Conservation (phyloP, 2,797 vertebrate species). For the Fundulus diaphanus region DNA sequence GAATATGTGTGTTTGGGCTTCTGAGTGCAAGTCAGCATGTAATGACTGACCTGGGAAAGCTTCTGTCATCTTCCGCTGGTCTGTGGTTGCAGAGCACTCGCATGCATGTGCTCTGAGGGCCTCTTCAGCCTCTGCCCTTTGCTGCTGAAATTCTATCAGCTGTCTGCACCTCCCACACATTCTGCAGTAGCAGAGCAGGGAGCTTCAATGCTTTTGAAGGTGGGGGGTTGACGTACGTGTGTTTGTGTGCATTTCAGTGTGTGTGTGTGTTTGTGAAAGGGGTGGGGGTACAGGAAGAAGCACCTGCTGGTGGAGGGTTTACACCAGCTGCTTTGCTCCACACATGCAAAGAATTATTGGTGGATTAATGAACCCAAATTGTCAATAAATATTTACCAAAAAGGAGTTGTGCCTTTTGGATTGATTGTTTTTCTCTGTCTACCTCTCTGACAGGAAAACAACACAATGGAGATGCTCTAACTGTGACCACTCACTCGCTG, state of each 20-base stretch:
- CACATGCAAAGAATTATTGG: constrained; percentile 67
- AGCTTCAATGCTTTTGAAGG: constrained; percentile 55
- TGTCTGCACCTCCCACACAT: constrained; percentile 78
- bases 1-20: constrained; percentile 46
- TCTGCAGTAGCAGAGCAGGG: constrained; percentile 70
- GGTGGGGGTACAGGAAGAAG: constrained; percentile 67
- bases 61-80: constrained; percentile 70
- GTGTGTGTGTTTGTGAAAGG: constrained; percentile 20
- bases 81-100: constrained; percentile 62
- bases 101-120: constrained; percentile 42
- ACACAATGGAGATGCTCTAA: constrained; percentile 79
- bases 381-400: constrained; percentile 6
- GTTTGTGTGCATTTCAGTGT: constrained; percentile 29
- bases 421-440: constrained; percentile 24
- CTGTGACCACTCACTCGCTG: constrained; percentile 70
- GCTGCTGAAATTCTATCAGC: constrained; percentile 81
- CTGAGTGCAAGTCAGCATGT: constrained; percentile 57
- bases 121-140: constrained; percentile 67
- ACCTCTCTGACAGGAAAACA: constrained; percentile 73
- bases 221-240: constrained; percentile 40
- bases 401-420: neutral
- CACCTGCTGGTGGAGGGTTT: constrained; percentile 75
- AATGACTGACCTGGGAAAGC: constrained; percentile 67
- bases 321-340: constrained; percentile 72
- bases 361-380: constrained; percentile 60